Conservation (phyloP, 2,113 vertebrate species). For the Gulo gulo region DNA sequence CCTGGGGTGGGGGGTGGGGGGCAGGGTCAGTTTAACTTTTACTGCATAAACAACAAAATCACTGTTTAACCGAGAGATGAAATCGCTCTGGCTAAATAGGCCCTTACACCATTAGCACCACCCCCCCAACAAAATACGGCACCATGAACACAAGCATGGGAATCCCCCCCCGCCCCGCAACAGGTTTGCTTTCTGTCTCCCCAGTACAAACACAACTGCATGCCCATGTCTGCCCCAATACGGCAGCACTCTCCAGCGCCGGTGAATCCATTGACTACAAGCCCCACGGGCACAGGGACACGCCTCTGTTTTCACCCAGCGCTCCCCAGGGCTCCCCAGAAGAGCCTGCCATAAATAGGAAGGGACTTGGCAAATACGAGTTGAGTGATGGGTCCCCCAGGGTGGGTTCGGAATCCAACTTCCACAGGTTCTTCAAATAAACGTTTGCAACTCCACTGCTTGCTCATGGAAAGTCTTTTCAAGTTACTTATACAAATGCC, state of each 20-base stretch:
- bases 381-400: neutral
- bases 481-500: neutral
- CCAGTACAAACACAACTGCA: neutral
- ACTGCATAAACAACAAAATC: too few species aligned
- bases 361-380: fast-evolving
- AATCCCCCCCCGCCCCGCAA: fast-evolving
- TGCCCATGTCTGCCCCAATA: fast-evolving
- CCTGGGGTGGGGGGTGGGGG: too few species aligned
- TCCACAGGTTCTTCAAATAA: neutral
- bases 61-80: too few species aligned
- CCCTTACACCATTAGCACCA: too few species aligned
- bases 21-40: too few species aligned
- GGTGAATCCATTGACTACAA: fast-evolving
- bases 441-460: fast-evolving
- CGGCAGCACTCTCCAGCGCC: fast-evolving
- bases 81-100: too few species aligned
- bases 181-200: neutral
- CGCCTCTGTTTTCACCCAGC: neutral
- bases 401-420: neutral
- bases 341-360: neutral
- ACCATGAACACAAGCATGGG: fast-evolving
- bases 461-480: neutral
- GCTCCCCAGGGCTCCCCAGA: too few species aligned
- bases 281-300: neutral
- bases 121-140: too few species aligned